Conservation (phyloP, 2,888 invertebrate species). For the Apodemia duryi region DNA sequence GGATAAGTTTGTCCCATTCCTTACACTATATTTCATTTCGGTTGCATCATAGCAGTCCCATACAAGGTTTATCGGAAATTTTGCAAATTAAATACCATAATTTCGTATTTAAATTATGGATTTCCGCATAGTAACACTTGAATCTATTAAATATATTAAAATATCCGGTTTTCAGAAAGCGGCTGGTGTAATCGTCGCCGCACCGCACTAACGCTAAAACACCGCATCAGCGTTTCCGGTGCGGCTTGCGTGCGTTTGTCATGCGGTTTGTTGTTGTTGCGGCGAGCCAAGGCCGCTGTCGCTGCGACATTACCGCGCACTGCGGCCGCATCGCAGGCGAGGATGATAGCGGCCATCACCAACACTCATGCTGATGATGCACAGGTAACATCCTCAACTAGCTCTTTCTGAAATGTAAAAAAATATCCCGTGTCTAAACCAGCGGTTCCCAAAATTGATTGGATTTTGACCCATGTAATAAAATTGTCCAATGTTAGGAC, state of each 20-base stretch:
- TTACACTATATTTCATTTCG: too few relatives aligned
- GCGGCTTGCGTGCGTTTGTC: slow-evolving; percentile 18
- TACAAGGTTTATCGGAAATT: too few relatives aligned
- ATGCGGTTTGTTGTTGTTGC: slow-evolving; percentile 31
- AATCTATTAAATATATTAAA: not conserved
- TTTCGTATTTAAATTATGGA: too few relatives aligned
- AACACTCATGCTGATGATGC: slow-evolving; percentile 34
- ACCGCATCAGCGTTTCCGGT: slow-evolving; percentile 5
- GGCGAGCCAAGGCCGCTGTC: slow-evolving; percentile 37
- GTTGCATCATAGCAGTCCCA: too few relatives aligned
- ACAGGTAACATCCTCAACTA: slow-evolving; percentile 36
- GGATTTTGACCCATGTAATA: too few relatives aligned
- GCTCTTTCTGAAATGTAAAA: too few relatives aligned
- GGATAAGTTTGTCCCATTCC: too few relatives aligned
- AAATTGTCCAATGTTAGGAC: too few relatives aligned
- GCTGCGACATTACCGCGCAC: slow-evolving; percentile 28
- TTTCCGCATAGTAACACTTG: too few relatives aligned
- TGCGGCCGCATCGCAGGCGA: slow-evolving; percentile 25
- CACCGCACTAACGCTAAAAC: slow-evolving; percentile 22
- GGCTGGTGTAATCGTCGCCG: slow-evolving; percentile 34
- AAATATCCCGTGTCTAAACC: too few relatives aligned
- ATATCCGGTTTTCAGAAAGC: not conserved
- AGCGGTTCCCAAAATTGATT: too few relatives aligned
- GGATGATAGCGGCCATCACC: slow-evolving; percentile 27
- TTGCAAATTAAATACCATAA: too few relatives aligned